phyloP scores from a whole-genome alignment of 2,888 invertebrate genomes.

The Coremacera marginata region DNA sequence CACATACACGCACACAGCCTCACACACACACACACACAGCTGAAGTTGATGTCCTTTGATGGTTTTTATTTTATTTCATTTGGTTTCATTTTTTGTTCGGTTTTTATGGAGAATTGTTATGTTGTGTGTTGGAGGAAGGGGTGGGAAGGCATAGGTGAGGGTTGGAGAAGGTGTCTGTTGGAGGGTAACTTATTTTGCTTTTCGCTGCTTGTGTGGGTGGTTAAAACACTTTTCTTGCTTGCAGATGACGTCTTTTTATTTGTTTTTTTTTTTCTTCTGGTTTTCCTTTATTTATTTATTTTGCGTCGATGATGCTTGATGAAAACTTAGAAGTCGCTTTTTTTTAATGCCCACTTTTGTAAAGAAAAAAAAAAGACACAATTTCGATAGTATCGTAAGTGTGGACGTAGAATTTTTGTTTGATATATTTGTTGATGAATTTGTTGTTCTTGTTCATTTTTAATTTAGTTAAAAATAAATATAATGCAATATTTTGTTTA shows the following conservation, averaged over 20 bases:
- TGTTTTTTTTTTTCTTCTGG: background rate
- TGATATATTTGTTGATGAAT: too few relatives aligned
- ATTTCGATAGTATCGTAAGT: too few relatives aligned
- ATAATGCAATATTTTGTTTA: too few relatives aligned
- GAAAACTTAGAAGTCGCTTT: too few relatives aligned
- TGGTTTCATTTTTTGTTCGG: conserved; percentile 24
- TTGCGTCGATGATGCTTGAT: too few relatives aligned
- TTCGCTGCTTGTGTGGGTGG: conserved; percentile 10
- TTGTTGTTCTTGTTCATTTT: too few relatives aligned
- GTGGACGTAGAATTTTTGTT: too few relatives aligned
- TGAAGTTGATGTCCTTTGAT: conserved; percentile 32
- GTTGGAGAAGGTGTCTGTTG: background rate
- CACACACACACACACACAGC: background rate
- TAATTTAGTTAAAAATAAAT: too few relatives aligned
- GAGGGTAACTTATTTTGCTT: background rate
- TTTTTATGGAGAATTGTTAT: background rate
- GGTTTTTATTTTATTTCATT: conserved; percentile 30
- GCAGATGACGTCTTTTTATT: background rate
- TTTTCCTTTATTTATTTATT: too few relatives aligned
- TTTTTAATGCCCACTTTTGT: too few relatives aligned
- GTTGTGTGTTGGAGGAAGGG: background rate
- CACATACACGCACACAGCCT: background rate
- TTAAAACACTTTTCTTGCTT: conserved; percentile 35
- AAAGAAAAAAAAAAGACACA: too few relatives aligned
- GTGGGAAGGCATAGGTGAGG: background rate